Base-by-base conservation (phyloP, 2,797 vertebrate genomes). In the Coccyzus lansbergi region DNA sequence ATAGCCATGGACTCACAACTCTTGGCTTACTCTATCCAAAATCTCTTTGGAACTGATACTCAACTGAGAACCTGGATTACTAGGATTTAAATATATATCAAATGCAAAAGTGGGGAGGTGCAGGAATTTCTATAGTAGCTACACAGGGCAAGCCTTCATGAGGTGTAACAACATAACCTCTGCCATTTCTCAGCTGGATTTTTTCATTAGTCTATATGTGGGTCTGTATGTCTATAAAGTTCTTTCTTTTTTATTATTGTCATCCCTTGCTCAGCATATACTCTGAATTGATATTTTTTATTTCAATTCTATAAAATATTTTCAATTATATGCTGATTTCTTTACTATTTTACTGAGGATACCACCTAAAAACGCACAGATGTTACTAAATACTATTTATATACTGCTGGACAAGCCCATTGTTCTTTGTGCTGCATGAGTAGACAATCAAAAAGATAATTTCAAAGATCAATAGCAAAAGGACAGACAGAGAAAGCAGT, bases 71-170 rank as follows among this genome's bases (percentile, higher is more conserved):
- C 25, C 79, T 87, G 82, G 82, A 96, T 95, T 95, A 91, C 21
- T 63, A 88, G 88, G 93, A 92, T 94, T 95, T 94, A 91, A 94
- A 93, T 93, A 96, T 67, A 83, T 95, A 88, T 90, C 76, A 75
- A 91, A 93, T 81, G 76, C 31, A 75, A 94, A 88, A 93, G 53
- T 71, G 51, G 38, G 79, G 87, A 90, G 72, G 49, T 87, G 65
- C 58, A 90, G 58, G 53, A 95, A 91, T 95, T 92, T 89, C 84
- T 91, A 78, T 78, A 91, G 88, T 78, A 92, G 78, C 68, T 85
- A 82, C 78, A 74, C 28, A 34, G 80, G 63, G 46, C 1, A 0
- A 92, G 52, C 18, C 53, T 88, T 77, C 88, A 58, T 48, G 49
- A 80, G 68, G 68, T 90, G 68, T 85, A 71, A 92, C 88, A 88